phyloP scores from a whole-genome alignment of 2,113 vertebrate genomes.

The Ceuthmochares aereus region DNA sequence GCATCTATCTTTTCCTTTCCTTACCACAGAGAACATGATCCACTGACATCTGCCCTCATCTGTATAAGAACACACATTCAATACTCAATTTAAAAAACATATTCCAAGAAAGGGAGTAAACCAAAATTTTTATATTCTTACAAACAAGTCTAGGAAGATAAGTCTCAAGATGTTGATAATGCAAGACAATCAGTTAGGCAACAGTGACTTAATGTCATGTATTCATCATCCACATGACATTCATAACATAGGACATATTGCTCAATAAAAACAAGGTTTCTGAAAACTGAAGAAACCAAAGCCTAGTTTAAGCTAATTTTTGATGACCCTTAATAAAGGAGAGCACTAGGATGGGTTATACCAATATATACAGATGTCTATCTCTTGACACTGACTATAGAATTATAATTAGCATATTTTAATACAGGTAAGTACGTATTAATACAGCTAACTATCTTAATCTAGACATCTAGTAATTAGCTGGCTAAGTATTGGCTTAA shows the following conservation, averaged over 20 bases:
- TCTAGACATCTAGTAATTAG: not conserved
- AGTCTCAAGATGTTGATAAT: not conserved
- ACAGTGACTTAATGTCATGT: not conserved
- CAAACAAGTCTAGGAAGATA: not conserved
- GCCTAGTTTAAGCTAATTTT: not conserved
- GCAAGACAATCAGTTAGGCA: not conserved
- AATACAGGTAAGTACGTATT: not conserved
- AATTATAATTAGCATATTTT: not conserved
- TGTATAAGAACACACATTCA: not conserved
- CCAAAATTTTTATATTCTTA: not conserved
- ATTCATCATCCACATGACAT: not conserved
- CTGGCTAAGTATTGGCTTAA: not conserved
- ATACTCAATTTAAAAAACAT: fast-evolving
- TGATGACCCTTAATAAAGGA: not conserved
- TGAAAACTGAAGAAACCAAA: not conserved
- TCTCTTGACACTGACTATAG: not conserved
- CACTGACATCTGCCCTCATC: not conserved
- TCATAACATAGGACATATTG: not conserved
- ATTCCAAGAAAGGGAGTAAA: not conserved
- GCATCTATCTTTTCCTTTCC: not conserved
- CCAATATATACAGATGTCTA: not conserved
- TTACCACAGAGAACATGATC: not conserved
- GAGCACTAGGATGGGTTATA: not conserved
- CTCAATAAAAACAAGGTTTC: not conserved
- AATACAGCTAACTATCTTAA: not conserved